A percentile compares a stretch with the other conserved stretches of the same genome.
Conservation (phyloP, 2,888 invertebrate species). For the Lasioglossum leucozonium region DNA sequence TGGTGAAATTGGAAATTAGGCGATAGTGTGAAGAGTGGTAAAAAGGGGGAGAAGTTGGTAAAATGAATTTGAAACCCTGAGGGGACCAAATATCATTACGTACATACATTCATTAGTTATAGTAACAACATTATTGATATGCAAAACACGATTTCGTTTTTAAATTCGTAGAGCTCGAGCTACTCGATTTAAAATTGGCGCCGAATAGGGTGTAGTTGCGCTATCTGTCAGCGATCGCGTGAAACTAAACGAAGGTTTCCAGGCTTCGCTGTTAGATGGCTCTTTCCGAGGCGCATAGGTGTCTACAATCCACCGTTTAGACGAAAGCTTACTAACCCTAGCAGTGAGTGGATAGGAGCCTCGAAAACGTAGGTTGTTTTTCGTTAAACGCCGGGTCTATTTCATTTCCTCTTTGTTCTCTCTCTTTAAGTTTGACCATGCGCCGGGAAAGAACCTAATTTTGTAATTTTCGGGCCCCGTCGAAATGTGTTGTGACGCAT, state of each 20-base stretch:
- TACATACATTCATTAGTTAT: too few species aligned
- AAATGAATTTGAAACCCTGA: too few species aligned
- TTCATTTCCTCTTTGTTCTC: neutral
- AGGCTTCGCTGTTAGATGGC: neutral
- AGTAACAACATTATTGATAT: neutral
- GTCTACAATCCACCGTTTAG: conserved; percentile 43
- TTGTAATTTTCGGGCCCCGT: neutral
- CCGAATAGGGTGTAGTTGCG: neutral
- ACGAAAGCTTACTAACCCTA: conserved; percentile 28
- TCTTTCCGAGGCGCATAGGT: neutral
- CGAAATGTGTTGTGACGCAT: conserved; percentile 23
- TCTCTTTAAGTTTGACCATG: neutral
- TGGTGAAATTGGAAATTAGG: too few species aligned
- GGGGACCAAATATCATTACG: too few species aligned
- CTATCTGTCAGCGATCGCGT: neutral
- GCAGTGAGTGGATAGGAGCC: conserved; percentile 33
- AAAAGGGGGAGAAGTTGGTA: too few species aligned
- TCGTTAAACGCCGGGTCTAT: conserved; percentile 5
- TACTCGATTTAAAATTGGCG: neutral
- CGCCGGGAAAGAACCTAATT: neutral
- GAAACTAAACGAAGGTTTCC: neutral
- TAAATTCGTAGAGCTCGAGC: neutral
- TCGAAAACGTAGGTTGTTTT: conserved; percentile 51
- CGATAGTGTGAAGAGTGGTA: too few species aligned
- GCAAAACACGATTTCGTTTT: neutral